phyloP scores from a whole-genome alignment of 2,113 vertebrate species.

The Falcunculus frontatus region DNA sequence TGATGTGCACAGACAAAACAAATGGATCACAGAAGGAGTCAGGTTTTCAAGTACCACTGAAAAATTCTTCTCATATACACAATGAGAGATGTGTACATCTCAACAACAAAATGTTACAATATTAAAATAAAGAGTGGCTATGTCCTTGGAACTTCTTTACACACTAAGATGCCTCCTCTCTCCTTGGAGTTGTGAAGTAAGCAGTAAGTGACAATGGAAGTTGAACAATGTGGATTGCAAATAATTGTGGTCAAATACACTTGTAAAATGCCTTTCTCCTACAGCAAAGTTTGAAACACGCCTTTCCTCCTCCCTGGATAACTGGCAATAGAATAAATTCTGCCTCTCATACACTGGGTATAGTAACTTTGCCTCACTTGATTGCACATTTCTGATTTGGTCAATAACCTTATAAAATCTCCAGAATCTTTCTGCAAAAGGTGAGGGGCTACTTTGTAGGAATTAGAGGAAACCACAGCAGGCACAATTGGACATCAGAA shows the following conservation, averaged over 20 bases:
- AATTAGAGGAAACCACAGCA: not conserved
- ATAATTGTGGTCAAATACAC: not conserved
- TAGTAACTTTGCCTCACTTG: not conserved
- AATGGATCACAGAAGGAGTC: not conserved
- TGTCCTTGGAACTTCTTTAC: not conserved
- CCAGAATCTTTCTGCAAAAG: not conserved
- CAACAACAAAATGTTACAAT: not conserved
- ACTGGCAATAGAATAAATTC: not conserved
- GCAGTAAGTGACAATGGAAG: not conserved
- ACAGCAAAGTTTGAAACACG: not conserved
- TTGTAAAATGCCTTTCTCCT: not conserved
- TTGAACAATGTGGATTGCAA: not conserved
- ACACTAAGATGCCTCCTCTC: not conserved
- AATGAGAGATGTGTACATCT: too few species aligned
- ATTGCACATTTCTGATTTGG: not conserved
- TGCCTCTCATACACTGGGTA: not conserved
- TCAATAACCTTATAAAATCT: conserved; percentile 1
- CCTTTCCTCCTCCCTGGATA: not conserved
- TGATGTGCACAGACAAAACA: not conserved
- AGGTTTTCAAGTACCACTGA: not conserved
- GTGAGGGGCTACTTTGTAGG: not conserved
- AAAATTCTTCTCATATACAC: not conserved
- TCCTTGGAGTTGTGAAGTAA: not conserved
- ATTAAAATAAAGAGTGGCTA: not conserved
- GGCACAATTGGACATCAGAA: not conserved